A percentile compares a stretch with the other conserved stretches of the same genome.
Evolutionary conservation across 2,888 invertebrate species (phyloP).

Genomic region (Ichneumoninae sp.): DNA sequence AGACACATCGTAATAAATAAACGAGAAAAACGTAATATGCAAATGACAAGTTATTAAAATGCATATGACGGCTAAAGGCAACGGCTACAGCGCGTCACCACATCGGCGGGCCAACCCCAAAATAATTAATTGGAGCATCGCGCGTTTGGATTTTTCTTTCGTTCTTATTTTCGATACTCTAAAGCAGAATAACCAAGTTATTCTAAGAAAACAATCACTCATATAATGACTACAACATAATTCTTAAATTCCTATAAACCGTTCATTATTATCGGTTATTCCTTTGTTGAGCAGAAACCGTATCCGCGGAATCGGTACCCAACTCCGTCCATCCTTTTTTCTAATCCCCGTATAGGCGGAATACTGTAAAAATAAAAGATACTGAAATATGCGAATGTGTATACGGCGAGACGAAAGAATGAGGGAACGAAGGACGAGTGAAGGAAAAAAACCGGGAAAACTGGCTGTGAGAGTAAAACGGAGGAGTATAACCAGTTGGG

Average conservation of each 20-base stretch:
- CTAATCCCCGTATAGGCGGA: neutral
- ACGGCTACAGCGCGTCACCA: neutral
- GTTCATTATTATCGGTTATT: neutral
- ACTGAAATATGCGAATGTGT: neutral
- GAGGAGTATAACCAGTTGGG: constrained; percentile 5
- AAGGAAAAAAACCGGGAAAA: constrained; percentile 21
- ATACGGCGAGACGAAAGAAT: constrained; percentile 58
- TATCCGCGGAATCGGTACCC: neutral
- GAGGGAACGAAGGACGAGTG: neutral
- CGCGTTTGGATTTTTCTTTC: neutral
- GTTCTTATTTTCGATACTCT: neutral
- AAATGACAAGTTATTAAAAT: constrained; percentile 1
- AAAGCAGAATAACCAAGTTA: too few species aligned
- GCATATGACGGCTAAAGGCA: neutral
- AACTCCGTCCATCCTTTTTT: constrained; percentile 45
- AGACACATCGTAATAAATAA: neutral
- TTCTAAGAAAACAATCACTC: too few species aligned
- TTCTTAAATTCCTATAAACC: neutral
- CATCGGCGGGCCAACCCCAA: neutral
- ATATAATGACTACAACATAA: too few species aligned
- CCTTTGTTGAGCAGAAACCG: neutral
- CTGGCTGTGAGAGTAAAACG: neutral
- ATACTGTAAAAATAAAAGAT: constrained; percentile 3
- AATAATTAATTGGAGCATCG: neutral
- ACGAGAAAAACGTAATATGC: neutral